These are phyloP conservation scores for Octomys mimax DNA, from an alignment of 2,797 vertebrate species.

Conservation along the genomic window DNA sequence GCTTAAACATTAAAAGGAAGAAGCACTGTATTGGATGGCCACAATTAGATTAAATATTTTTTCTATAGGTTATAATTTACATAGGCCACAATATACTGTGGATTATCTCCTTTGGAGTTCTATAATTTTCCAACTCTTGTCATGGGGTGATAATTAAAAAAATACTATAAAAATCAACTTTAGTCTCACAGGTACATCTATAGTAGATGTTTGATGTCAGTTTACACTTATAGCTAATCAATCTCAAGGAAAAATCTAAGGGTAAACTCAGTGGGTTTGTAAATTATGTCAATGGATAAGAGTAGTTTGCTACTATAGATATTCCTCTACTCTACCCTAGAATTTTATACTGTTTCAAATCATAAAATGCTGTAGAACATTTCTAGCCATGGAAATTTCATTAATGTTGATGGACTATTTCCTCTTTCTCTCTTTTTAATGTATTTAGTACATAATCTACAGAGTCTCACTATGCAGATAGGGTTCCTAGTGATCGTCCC, in stretches of 20 bases:
- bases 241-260: neutral
- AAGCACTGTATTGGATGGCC: neutral
- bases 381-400: conserved; percentile 37
- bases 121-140: neutral
- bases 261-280: conserved; percentile 32
- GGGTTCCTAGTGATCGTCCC: no score
- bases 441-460: no score
- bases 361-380: neutral
- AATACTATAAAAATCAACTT: conserved; percentile 51
- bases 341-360: neutral
- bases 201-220: neutral
- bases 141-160: conserved; percentile 35
- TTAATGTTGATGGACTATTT: conserved; percentile 59
- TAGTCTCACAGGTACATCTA: neutral
- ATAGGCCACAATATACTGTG: neutral
- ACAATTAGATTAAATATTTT: neutral
- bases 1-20: neutral
- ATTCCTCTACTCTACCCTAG: neutral
- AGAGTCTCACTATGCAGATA: no score
- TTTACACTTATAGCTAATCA: conserved; percentile 56
- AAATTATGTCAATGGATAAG: conserved; percentile 9
- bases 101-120: neutral
- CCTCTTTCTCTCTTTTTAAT: neutral
- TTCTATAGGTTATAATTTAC: conserved; percentile 2
- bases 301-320: neutral